Base-by-base conservation (phyloP, 2,113 vertebrate species). In the Numida meleagris region DNA sequence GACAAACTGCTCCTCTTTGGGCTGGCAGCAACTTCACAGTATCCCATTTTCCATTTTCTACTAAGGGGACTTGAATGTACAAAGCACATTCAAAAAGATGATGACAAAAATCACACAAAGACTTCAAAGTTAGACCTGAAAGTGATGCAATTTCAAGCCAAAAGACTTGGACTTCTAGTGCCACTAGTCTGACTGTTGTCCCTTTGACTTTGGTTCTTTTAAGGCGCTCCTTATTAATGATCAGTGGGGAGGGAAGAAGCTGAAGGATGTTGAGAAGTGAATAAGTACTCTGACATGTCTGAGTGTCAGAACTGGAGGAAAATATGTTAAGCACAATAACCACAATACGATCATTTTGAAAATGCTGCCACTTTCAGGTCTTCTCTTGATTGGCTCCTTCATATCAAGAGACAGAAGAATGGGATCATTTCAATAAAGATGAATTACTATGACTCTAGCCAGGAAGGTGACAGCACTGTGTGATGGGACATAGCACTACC, bases 241-340 rank as follows among this genome's bases (percentile, higher is more conserved):
- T 3, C 14, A 2, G 12, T 8, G 14, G 2, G 3, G 20, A 38
- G 14, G 10, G 15, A 1, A 4, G 23, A 57, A 53, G 15, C 14
- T 46, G 25, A 84, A 57, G 20, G 8, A 40, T 38, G 61, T 67
- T 65, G 31, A 34, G 48, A 59, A 82, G 82, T 36, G 25, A 84
- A 33, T 2, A 9, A 10, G 2, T 20, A 42, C 33, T 46, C 11
- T 16, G 20, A 5, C 2, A n/a, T 4, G 14, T 40, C 45, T 77
- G 58, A 45, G n/a, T 12, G 29, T 19, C 12, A 42, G 18, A 13
- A 74, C 40, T 53, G 77, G 46, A 68, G 42, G 21, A 4, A 81
- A 75, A 79, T 2, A 36, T 0, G 1, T 4, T n/a, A n/a, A 65
- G 46, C 36, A 57, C 16, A 61, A 61, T 0, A 58, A 18, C 12